Evolutionary conservation across 2,888 invertebrate genomes (phyloP), one percentile per base, ranked within the genome.

Genomic region (Protonemura montana): DNA sequence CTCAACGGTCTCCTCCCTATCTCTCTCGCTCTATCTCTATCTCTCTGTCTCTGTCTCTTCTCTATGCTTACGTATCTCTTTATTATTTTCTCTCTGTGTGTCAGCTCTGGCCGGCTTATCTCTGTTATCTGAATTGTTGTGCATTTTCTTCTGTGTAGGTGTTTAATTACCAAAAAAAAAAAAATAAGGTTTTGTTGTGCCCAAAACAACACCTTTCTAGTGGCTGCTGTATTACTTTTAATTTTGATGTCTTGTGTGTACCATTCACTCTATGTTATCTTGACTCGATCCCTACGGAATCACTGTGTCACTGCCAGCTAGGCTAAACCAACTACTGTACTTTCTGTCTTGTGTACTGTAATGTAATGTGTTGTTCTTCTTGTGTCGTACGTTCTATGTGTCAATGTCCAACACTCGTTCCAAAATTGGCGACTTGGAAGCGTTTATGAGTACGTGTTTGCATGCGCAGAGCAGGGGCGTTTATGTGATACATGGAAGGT

Each of bases 91-190:
- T 88, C 87, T 88, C 87, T 88, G 86, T 88, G 86, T 88, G 86
- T 87, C 87, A 82, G 87, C 88, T 87, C 86, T 85, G 28, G 86
- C 59, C 59, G 84, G 88, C 88, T 88, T 88, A 29, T 87, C 82
- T 86, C 86, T 86, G 76, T 86, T 86, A 82, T 86, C 59, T 87
- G 42, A 78, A 76, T 76, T 77, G 83, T 59, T 87, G 86, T 87
- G 87, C 86, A 86, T 86, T 85, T 87, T 87, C 85, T 81, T 87
- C 87, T 87, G 86, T 87, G 88, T 88, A 88, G 88, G 88, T 88
- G 86, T 87, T 87, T 85, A 83, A 83, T 85, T 81, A 82, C 85
- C 87, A 59, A 59, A 59, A 59, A 59, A 59, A 76, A 42, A 81
- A 76, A 25, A 59, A 28, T 82, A 59, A 41, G 59, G 76, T 81